Conservation (phyloP, 2,888 invertebrate species). For the Chloromyia formosa region DNA sequence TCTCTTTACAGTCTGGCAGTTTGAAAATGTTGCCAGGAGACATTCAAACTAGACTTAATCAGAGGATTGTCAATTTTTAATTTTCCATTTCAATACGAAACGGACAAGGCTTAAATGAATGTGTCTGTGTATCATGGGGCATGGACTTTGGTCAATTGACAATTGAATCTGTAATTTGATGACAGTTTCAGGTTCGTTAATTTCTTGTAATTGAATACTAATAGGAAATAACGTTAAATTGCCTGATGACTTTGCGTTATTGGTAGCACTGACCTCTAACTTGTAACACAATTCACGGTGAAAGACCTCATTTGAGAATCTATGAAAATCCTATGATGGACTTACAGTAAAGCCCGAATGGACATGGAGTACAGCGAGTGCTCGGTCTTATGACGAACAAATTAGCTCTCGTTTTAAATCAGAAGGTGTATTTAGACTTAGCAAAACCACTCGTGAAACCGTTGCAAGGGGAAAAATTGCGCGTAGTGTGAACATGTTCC, state of each 20-base stretch:
- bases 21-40: conserved; percentile 16
- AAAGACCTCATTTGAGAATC: too few relatives aligned
- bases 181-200: conserved; percentile 33
- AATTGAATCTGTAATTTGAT: conserved; percentile 40
- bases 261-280: too few relatives aligned
- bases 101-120: neutral
- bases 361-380: too few relatives aligned
- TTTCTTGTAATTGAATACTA: conserved; percentile 25
- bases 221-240: neutral
- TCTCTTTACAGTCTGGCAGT: conserved; percentile 36
- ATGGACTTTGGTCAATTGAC: neutral
- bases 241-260: neutral
- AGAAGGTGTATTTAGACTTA: too few relatives aligned
- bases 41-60: conserved; percentile 34
- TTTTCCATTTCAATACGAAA: conserved; percentile 12
- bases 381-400: too few relatives aligned
- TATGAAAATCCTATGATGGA: too few relatives aligned
- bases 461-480: too few relatives aligned
- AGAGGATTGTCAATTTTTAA: conserved; percentile 40
- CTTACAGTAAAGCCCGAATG: too few relatives aligned
- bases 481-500: too few relatives aligned
- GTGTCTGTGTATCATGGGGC: conserved; percentile 8
- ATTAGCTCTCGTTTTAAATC: too few relatives aligned
- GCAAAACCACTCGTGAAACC: too few relatives aligned
- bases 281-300: too few relatives aligned